Conservation (phyloP, 2,113 vertebrate species). For the Callopanchax toddi region DNA sequence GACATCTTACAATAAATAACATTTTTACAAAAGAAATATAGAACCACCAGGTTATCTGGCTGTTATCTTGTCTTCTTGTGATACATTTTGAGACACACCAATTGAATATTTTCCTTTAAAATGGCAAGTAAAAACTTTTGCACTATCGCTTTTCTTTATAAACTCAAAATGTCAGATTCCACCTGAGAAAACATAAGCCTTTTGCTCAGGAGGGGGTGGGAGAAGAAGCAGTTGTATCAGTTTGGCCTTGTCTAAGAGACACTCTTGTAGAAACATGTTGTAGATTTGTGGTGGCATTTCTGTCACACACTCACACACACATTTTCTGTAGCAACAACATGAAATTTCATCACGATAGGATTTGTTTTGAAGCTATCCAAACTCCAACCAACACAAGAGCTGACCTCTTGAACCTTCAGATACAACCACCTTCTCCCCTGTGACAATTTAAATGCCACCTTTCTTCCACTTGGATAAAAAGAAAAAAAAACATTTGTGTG, state of each 20-base stretch:
- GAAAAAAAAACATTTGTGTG: slow-evolving; percentile 50
- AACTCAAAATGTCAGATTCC: neutral
- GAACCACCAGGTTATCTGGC: neutral
- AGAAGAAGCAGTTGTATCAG: slow-evolving; percentile 31
- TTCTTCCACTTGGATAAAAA: slow-evolving; percentile 63
- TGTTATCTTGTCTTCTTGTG: slow-evolving; percentile 7
- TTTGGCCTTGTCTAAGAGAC: slow-evolving; percentile 30
- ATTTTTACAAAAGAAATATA: no score
- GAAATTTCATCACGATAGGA: slow-evolving; percentile 71
- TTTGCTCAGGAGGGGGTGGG: neutral
- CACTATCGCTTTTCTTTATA: neutral
- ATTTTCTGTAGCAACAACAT: slow-evolving; percentile 55
- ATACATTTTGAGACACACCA: neutral
- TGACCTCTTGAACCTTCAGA: slow-evolving; percentile 79
- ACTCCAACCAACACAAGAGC: slow-evolving; percentile 61
- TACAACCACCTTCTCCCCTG: slow-evolving; percentile 71
- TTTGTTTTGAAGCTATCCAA: slow-evolving; percentile 77
- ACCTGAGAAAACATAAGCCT: neutral
- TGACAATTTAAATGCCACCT: slow-evolving; percentile 81
- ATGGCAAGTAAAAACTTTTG: neutral
- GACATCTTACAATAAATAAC: no score
- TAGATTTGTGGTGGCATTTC: slow-evolving; percentile 44
- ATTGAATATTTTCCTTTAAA: neutral
- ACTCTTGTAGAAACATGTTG: slow-evolving; percentile 43
- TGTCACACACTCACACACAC: slow-evolving; percentile 34